phyloP scores from a whole-genome alignment of 2,797 vertebrate species.

The Myotis planiceps region DNA sequence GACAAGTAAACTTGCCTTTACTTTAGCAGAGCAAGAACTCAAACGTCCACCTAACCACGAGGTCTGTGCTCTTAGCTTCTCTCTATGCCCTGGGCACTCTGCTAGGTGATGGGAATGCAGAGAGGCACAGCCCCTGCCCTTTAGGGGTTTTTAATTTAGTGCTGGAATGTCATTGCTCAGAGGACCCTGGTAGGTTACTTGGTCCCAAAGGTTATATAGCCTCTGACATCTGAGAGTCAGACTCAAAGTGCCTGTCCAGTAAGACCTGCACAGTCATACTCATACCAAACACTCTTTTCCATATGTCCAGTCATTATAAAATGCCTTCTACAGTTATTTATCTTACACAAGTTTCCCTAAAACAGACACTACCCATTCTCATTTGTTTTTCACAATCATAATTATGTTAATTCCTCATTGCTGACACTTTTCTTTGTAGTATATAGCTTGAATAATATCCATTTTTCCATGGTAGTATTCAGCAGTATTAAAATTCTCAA shows the following conservation, averaged over 20 bases:
- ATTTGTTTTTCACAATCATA: not conserved
- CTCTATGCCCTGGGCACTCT: not conserved
- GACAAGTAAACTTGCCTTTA: not conserved
- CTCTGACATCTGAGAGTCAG: not conserved
- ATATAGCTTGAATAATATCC: conserved; percentile 24
- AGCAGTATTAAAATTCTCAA: not conserved
- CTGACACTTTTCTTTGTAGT: not conserved
- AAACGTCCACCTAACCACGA: not conserved
- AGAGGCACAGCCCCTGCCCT: not conserved
- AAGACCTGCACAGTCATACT: not conserved
- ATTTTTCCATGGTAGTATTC: not conserved
- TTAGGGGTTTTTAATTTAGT: not conserved
- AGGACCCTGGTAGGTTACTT: not conserved
- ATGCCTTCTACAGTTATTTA: not conserved
- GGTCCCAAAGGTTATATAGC: not conserved
- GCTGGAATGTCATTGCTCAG: not conserved
- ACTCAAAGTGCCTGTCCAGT: not conserved
- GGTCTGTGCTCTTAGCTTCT: not conserved
- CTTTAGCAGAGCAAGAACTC: not conserved
- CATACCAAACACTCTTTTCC: not conserved
- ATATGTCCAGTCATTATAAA: not conserved
- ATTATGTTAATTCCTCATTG: not conserved
- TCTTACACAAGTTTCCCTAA: not conserved
- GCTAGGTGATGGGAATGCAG: not conserved
- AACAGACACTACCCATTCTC: not conserved